A percentile compares a stretch with the other conserved stretches of the same genome.
Evolutionary conservation across 2,888 invertebrate species (phyloP).

Genomic region (Melieria omissa): DNA sequence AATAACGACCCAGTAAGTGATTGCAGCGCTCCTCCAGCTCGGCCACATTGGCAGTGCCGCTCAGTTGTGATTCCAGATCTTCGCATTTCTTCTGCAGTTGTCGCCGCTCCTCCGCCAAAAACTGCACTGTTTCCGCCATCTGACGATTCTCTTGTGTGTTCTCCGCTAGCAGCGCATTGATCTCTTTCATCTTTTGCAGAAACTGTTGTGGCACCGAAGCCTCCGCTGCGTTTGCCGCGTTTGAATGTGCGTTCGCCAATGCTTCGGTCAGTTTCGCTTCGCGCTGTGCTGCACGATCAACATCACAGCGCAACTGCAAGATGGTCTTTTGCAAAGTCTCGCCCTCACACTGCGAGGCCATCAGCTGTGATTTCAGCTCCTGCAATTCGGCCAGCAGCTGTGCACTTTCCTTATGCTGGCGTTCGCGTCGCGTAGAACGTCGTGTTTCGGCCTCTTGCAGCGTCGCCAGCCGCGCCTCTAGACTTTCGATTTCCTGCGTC

Average conservation of each 20-base stretch:
- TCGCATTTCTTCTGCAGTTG: conserved; percentile 67
- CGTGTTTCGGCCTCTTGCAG: conserved; percentile 65
- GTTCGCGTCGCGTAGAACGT: conserved; percentile 58
- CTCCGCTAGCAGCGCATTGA: conserved; percentile 68
- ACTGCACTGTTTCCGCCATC: conserved; percentile 67
- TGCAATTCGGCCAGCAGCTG: conserved; percentile 61
- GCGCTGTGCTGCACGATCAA: conserved; percentile 62
- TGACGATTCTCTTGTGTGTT: conserved; percentile 70
- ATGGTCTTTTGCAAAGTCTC: conserved; percentile 58
- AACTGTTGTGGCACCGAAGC: conserved; percentile 64
- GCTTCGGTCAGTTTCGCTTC: conserved; percentile 64
- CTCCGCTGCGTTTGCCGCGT: conserved; percentile 46
- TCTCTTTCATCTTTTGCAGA: conserved; percentile 68
- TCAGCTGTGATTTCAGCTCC: conserved; percentile 56
- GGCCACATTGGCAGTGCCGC: conserved; percentile 52
- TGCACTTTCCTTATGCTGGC: conserved; percentile 61
- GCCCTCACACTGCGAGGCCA: conserved; percentile 54
- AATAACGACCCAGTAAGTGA: conserved; percentile 75
- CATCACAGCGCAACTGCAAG: conserved; percentile 59
- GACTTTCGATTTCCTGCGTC: conserved; percentile 67
- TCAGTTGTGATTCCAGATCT: conserved; percentile 61
- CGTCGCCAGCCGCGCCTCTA: conserved; percentile 67
- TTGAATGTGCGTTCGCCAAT: conserved; percentile 56
- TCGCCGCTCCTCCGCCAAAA: conserved; percentile 68
- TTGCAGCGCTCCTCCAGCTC: conserved; percentile 69